Evolutionary conservation across 2,888 invertebrate genomes (phyloP), one percentile per base, ranked within the genome.

Genomic region (Aquatica leii): DNA sequence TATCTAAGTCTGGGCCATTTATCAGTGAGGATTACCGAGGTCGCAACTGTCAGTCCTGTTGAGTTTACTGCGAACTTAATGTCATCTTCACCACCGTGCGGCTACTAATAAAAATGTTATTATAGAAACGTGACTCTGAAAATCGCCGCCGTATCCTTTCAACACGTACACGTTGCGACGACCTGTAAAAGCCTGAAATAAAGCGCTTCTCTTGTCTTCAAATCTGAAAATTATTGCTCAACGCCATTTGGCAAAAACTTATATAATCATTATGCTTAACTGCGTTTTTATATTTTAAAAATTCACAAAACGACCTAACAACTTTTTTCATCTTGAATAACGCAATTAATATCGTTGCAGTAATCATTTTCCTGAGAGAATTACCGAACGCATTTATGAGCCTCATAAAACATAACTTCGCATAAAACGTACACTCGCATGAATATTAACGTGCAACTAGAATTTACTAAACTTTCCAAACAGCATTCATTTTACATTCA

Each of bases 101-200:
- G 75, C 74, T 75, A 73, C 77, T 78, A 78, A 78, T 79, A 78
- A 79, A 79, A 79, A 78, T 77, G 78, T 79, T 78, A 79, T 79
- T 78, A 79, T 76, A 74, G 75, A 69, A 73, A 78, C 78, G 78
- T 79, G 79, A 72, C 58, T 57, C 62, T 68, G 71, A 69, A 72
- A 70, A 74, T 74, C 73, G 63, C 41, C 58, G 54, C 62, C 60
- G 60, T 61, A 56, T 52, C 34, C 66, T 41, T 59, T 41, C 60
- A 31, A 55, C 59, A 57, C 65, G 67, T 65, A 65, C 60, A 40
- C 62, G 52, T 52, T 52, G 40, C 50, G 31, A 66, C 54, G 62
- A 66, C 63, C 66, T 66, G 63, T 11, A 43, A 62, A 62, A 58
- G 62, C 59, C 65, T 50, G 59, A 62, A 66, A 66, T 66, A 66